Evolutionary conservation across 2,797 vertebrate genomes (phyloP).

Genomic region (Pipistrellus nathusii): DNA sequence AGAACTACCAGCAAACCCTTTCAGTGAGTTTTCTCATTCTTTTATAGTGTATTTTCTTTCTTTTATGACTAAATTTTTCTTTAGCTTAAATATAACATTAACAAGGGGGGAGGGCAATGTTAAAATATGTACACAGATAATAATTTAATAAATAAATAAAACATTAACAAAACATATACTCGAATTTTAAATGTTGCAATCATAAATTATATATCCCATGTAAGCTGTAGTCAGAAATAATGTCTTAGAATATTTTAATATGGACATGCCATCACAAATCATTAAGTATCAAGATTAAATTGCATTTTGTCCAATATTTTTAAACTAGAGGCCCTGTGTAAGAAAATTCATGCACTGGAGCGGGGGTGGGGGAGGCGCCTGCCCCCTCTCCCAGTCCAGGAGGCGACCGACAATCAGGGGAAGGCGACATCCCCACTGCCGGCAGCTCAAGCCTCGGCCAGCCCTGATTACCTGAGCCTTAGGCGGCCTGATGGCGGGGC

Average conservation of each 20-base stretch:
- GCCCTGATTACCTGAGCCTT: too few species aligned
- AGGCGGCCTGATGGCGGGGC: too few species aligned
- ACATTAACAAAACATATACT: constrained; percentile 11
- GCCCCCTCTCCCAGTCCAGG: too few species aligned
- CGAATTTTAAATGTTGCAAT: constrained; percentile 34
- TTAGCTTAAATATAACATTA: constrained; percentile 17
- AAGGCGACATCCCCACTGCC: too few species aligned
- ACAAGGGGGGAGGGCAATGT: neutral
- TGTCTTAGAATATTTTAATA: neutral
- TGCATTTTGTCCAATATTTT: constrained; percentile 25
- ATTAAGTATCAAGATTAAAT: constrained; percentile 39
- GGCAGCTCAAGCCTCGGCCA: too few species aligned
- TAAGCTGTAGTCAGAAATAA: constrained; percentile 52
- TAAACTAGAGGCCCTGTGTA: neutral
- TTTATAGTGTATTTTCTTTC: neutral
- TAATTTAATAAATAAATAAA: neutral
- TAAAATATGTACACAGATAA: too few species aligned
- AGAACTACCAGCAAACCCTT: constrained; percentile 44
- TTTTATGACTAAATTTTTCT: constrained; percentile 40
- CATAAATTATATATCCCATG: constrained; percentile 1
- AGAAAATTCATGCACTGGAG: too few species aligned
- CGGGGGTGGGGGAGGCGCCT: too few species aligned
- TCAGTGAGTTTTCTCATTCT: neutral
- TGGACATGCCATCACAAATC: neutral
- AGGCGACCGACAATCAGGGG: too few species aligned